Evolutionary conservation across 2,113 vertebrate species (phyloP).

Genomic region (Muscicapa adusta): DNA sequence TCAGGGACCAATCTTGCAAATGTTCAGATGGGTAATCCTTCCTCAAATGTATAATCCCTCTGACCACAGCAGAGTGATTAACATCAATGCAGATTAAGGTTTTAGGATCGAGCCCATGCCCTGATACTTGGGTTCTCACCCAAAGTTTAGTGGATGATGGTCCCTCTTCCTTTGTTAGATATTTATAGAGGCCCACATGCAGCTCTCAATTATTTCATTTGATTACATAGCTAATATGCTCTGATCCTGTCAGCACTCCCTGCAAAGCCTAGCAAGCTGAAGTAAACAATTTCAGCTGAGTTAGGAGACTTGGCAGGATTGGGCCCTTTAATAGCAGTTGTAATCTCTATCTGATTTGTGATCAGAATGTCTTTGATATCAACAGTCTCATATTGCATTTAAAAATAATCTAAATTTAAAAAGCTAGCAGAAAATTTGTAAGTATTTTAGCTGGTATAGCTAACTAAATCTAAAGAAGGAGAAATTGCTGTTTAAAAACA

Average conservation of each 20-base stretch:
- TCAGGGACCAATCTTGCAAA: conserved; percentile 22
- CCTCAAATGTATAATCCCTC: conserved; percentile 29
- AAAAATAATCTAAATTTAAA: not conserved
- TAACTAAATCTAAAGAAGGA: not conserved
- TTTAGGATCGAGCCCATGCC: not conserved
- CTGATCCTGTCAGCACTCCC: not conserved
- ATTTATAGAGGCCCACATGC: not conserved
- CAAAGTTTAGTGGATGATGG: not conserved
- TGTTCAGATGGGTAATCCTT: conserved; percentile 44
- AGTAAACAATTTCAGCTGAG: not conserved
- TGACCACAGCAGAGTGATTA: conserved; percentile 22
- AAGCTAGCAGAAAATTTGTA: not conserved
- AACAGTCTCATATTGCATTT: not conserved
- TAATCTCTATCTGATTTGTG: not conserved
- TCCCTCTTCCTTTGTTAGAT: not conserved
- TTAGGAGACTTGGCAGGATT: not conserved
- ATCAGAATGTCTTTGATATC: not conserved
- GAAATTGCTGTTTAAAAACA: not conserved
- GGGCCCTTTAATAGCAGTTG: not conserved
- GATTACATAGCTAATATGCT: not conserved
- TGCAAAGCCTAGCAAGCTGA: not conserved
- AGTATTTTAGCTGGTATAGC: not conserved
- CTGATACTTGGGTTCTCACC: not conserved
- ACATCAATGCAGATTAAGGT: conserved; percentile 10
- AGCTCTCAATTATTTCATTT: conserved; percentile 12